phyloP scores from a whole-genome alignment of 1,140 invertebrate species.

The Caenorhabditis inopinata region DNA sequence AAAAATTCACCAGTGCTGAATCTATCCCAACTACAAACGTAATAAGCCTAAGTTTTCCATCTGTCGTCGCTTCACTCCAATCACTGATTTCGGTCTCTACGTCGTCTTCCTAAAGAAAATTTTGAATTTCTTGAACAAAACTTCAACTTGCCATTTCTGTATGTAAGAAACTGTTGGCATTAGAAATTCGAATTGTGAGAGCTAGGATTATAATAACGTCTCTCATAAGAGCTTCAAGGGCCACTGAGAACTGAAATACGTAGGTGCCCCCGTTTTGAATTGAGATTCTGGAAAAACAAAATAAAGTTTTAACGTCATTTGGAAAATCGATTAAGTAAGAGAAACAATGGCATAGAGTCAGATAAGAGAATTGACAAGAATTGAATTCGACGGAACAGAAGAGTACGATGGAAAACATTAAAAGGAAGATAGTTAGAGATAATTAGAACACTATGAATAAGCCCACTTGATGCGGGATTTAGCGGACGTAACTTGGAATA shows the following conservation, averaged over 20 bases:
- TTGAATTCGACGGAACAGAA: neutral
- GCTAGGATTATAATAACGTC: neutral
- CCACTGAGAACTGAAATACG: neutral
- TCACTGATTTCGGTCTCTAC: neutral
- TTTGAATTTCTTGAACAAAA: too few relatives aligned
- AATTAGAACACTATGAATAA: neutral
- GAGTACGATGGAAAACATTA: neutral
- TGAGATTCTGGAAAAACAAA: neutral
- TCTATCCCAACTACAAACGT: slow-evolving; percentile 6
- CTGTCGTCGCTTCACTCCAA: slow-evolving; percentile 1
- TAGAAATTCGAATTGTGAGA: neutral
- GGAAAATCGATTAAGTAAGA: neutral
- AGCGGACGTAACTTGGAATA: neutral
- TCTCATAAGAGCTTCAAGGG: neutral
- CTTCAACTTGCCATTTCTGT: neutral
- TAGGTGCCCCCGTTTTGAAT: neutral
- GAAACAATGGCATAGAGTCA: neutral
- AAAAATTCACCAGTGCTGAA: neutral
- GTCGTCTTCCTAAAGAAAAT: neutral
- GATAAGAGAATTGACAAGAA: slow-evolving; percentile 29
- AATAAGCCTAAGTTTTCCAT: neutral
- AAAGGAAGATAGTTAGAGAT: neutral
- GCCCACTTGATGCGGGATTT: neutral
- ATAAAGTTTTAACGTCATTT: neutral
- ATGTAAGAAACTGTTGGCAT: neutral